Base-by-base conservation (phyloP, 2,113 vertebrate genomes). In the Jaculus jaculus region DNA sequence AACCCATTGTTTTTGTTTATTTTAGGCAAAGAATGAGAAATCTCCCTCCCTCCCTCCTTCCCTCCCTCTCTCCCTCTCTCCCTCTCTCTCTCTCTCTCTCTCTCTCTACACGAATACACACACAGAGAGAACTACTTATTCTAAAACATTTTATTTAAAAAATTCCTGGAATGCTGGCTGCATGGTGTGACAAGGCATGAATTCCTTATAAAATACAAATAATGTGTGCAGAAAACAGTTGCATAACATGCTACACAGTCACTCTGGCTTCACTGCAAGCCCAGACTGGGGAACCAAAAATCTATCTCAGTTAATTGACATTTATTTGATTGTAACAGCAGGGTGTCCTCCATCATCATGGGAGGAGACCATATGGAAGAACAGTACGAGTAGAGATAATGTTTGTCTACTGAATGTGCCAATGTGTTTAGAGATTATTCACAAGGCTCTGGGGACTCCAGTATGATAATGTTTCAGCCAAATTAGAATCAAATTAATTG, bases 401-500 rank as follows among this genome's bases (percentile, higher is more conserved):
- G 98, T 98, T 98, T 98, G 98, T 98, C 98, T 98, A 98, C 98
- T 97, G 98, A 98, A 97, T 98, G 96, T 98, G 98, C 98, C 98
- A 98, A 98, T 98, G 98, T 98, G 98, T 98, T 98, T 98, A 98
- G 98, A 98, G 98, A 98, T 98, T 98, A 98, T 98, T 98, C 98
- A 98, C 97, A 91, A 91, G 97, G 97, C 98, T 98, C 98, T 97
- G 94, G 99, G 98, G 98, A 99, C 98, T 98, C 92, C 92, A 84
- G 95, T 98, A 98, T 98, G 97, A 98, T 98, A 98, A 98, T 98
- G 98, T 98, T 98, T 98, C 98, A 98, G 98, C 98, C 98, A 98
- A 98, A 99, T 99, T 99, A 98, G 98, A 99, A 99, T 99, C 98
- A 98, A 98, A 99, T 99, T 99, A 98, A 98, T 99, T 98, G 98